Evolutionary conservation across 1,140 invertebrate species (phyloP), one percentile per base, ranked within the genome.

Genomic region (Bombus waltoni): DNA sequence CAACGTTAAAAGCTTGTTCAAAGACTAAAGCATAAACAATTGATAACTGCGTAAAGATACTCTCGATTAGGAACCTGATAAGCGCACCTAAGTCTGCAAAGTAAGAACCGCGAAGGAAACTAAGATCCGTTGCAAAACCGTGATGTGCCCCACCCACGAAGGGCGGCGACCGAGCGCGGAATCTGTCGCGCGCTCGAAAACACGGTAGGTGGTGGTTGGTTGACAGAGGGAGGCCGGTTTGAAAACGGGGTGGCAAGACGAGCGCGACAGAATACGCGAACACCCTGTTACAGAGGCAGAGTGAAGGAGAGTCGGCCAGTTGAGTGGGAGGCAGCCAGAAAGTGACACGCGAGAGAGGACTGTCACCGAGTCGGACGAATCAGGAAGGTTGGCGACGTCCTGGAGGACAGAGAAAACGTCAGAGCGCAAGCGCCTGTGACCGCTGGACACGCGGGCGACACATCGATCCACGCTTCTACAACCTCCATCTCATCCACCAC

Each of bases 401-500:
- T 83, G 81, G 88, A 90, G 87, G 84, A 90, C 88, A 86, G 76
- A 65, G 87, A 77, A 32, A 80, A 77, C 66, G 72, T 77, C 81
- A 93, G 76, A 82, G 94, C 94, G 93, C 94, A 94, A 93, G 94
- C 94, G 94, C 94, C 89, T 84, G 92, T 91, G 92, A 92, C 91
- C 79, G 87, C 92, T 94, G 93, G 94, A 94, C 94, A 93, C 92
- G 90, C 91, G 93, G 88, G 91, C 93, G 94, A 94, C 94, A 95
- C 93, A 95, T 95, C 93, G 94, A 95, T 94, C 94, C 93, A 92
- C 85, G 90, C 90, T 93, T 93, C 93, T 93, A 92, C 92, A 92
- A 93, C 92, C 94, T 93, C 91, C 89, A 85, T 89, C 90, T 87
- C 90, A 84, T 87, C 57, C 75, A n/a, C 91, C 88, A 87, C 91